Evolutionary conservation across 2,797 vertebrate species (phyloP).

Genomic region (Rachycentron canadum): DNA sequence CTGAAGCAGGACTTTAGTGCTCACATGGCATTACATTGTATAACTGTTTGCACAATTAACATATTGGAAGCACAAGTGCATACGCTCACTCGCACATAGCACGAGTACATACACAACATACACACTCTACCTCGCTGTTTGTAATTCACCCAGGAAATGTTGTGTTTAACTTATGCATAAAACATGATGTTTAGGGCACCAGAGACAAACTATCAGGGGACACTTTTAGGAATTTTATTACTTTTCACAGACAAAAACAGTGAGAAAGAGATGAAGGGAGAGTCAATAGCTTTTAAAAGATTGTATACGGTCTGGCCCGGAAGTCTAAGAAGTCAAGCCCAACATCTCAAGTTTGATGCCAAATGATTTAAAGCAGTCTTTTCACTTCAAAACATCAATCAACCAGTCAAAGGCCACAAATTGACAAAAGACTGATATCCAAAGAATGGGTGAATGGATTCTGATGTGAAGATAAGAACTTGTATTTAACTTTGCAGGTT

Average conservation of each 20-base stretch:
- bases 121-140: slow-evolving; percentile 11
- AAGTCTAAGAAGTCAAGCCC: too few relatives aligned
- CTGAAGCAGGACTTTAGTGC: slow-evolving; percentile 48
- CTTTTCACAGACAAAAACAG: slow-evolving; percentile 29
- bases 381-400: slow-evolving; percentile 12
- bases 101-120: slow-evolving; percentile 1
- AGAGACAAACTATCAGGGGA: slow-evolving; percentile 44
- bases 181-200: slow-evolving; percentile 52
- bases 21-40: slow-evolving; percentile 33
- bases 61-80: slow-evolving; percentile 31
- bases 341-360: slow-evolving; percentile 2
- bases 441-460: background rate
- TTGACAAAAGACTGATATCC: slow-evolving; percentile 14
- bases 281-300: background rate
- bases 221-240: slow-evolving; percentile 28
- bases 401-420: background rate
- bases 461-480: slow-evolving; percentile 4
- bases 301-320: too few relatives aligned
- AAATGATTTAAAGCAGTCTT: background rate
- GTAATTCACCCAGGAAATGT: slow-evolving; percentile 32
- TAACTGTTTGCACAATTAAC: slow-evolving; percentile 50
- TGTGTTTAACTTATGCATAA: slow-evolving; percentile 57
- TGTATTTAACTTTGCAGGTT: background rate
- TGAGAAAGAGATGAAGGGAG: background rate
- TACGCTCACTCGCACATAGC: background rate